phyloP scores from a whole-genome alignment of 2,888 invertebrate species.

The Synergus gifuensis region DNA sequence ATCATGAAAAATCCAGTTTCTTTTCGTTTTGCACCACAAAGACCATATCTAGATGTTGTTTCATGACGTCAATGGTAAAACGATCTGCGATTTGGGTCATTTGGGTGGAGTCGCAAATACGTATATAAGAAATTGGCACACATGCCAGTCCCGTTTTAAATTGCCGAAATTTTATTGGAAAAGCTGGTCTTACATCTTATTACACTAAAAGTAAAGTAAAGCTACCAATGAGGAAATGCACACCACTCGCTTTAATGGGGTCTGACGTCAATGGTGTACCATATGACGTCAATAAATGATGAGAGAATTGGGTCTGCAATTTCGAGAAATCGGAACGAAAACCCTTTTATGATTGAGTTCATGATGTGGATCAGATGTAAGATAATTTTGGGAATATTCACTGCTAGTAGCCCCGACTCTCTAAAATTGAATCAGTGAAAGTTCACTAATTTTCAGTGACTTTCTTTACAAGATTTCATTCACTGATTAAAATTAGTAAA shows the following conservation, averaged over 20 bases:
- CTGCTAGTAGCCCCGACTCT: neutral
- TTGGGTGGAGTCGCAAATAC: neutral
- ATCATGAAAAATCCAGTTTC: neutral
- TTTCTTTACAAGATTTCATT: too few relatives aligned
- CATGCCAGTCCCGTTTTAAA: neutral
- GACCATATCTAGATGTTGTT: neutral
- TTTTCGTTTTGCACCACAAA: slow-evolving; percentile 8
- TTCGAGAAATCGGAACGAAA: neutral
- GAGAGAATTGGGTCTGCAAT: neutral
- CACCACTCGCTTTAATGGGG: slow-evolving; percentile 8
- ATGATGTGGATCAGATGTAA: neutral
- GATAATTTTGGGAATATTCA: neutral
- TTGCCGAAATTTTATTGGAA: neutral
- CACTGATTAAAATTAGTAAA: too few relatives aligned
- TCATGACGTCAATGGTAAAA: slow-evolving; percentile 30
- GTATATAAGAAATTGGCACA: slow-evolving; percentile 24
- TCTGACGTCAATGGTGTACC: slow-evolving; percentile 23
- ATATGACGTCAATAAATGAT: neutral
- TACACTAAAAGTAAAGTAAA: neutral
- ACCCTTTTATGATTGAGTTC: neutral
- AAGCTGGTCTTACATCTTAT: neutral
- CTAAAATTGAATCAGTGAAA: too few relatives aligned
- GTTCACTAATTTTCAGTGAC: too few relatives aligned
- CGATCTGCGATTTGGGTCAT: slow-evolving; percentile 4
- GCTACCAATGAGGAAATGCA: slow-evolving; percentile 20